A percentile compares a stretch with the other conserved stretches of the same genome.
phyloP scores from a whole-genome alignment of 2,888 invertebrate genomes.

The Drosophila pegasa region DNA sequence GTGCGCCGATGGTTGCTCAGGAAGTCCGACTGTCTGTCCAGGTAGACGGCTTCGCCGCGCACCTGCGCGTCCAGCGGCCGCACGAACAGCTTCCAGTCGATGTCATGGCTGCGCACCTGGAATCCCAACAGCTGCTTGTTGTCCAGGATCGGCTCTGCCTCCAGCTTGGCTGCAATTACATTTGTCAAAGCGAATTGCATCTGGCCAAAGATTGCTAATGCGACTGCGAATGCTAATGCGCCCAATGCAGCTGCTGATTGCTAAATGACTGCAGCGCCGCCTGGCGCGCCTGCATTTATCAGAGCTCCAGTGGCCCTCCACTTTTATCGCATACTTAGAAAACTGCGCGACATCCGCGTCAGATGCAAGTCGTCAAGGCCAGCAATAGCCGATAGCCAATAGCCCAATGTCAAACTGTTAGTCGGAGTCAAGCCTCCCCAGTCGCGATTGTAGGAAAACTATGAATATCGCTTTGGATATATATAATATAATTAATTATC shows the following conservation, averaged over 20 bases:
- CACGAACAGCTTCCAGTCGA: conserved; percentile 81
- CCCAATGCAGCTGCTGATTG: conserved; percentile 22
- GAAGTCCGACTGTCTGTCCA: conserved; percentile 74
- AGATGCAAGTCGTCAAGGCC: conserved; percentile 8
- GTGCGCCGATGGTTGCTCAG: conserved; percentile 68
- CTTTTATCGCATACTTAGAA: conserved; percentile 15
- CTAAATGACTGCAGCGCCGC: conserved; percentile 11
- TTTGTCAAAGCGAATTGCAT: conserved; percentile 17
- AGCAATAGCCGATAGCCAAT: conserved; percentile 2
- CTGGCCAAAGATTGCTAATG: background rate
- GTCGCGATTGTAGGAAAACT: too few relatives aligned
- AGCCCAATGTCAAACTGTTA: conserved; percentile 12
- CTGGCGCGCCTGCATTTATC: conserved; percentile 18
- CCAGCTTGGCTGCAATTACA: conserved; percentile 78
- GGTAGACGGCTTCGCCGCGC: conserved; percentile 58
- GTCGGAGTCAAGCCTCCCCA: background rate
- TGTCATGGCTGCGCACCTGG: conserved; percentile 76
- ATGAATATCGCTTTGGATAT: too few relatives aligned
- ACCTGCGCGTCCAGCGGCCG: conserved; percentile 58
- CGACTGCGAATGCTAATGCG: background rate
- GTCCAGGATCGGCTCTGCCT: conserved; percentile 79
- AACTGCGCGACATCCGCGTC: conserved; percentile 25
- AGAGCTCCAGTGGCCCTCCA: background rate
- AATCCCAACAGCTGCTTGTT: conserved; percentile 78
- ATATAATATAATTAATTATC: too few relatives aligned